Evolutionary conservation across 2,888 invertebrate genomes (phyloP), one percentile per base, ranked within the genome.

Genomic region (Caenorhabditis wallacei): DNA sequence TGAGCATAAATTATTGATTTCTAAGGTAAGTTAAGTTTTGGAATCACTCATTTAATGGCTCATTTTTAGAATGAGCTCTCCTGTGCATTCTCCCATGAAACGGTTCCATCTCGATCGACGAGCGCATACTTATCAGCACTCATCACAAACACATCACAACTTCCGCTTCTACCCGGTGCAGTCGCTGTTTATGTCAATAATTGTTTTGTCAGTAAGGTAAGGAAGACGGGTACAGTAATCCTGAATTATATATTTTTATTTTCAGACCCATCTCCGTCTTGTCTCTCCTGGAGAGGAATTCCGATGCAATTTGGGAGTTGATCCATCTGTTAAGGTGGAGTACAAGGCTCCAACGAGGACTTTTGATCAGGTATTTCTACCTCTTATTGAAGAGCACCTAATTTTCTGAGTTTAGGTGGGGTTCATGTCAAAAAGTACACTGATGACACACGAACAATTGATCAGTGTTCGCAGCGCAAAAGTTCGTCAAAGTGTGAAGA

Each of bases 151-250:
- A 91, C 89, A 8, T 92, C 92, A 0, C 84, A 86, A 30, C 92
- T 92, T 84, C 91, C 92, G 2, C 87, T 93, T 11, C 90, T 93
- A 48, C 89, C 92, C 20, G 93, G 93, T 18, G 88, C 91, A 13
- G 92, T 92, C 20, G 91, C 91, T 79, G 91, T 93, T 43, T 93
- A 93, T 86, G 88, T 93, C 69, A 93, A 93, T 86, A 93, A 93
- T 87, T 93, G 91, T 82, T 93, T 93, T 87, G 91, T 93, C 22
- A 91, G 92, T 5, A 93, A 89, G 84, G 91, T 91, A 59, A 20
- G 57, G 10, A 16, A 35, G 10, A 10, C 2, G n/a, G 26, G n/a
- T 11, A 59, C 59, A 61, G 24, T 90, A 89, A 20, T 40, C 2
- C 40, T 8, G 5, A 8, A 13, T 40, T 40, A 5, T 13, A 16